Evolutionary conservation across 2,888 invertebrate genomes (phyloP).

Genomic region (Dryocosmus kuriphilus): DNA sequence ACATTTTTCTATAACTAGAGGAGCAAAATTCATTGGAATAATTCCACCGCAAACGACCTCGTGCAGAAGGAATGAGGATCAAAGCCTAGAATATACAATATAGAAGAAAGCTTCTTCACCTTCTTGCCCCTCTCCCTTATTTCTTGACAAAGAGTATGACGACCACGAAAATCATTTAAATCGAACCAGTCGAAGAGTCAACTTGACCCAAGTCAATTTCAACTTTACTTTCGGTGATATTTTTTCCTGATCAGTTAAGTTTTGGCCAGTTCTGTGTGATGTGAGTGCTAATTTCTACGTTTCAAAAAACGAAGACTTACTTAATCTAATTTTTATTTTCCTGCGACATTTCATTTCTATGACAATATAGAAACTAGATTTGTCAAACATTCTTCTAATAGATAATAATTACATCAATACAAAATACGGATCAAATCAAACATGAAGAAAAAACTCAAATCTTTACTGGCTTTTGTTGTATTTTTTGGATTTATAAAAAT

Average conservation of each 20-base stretch:
- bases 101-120: conserved; percentile 55
- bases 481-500: neutral
- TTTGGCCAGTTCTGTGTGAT: neutral
- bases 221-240: neutral
- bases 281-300: neutral
- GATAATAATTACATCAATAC: no score
- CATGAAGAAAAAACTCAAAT: no score
- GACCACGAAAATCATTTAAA: conserved; percentile 50
- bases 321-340: neutral
- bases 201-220: neutral
- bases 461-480: no score
- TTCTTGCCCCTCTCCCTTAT: conserved; percentile 41
- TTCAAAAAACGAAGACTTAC: neutral
- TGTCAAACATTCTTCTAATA: neutral
- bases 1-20: neutral
- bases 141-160: conserved; percentile 49
- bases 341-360: neutral
- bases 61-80: conserved; percentile 1
- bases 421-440: no score
- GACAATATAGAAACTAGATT: neutral
- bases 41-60: conserved; percentile 10
- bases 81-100: conserved; percentile 50
- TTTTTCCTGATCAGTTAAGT: neutral
- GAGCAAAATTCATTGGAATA: neutral
- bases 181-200: conserved; percentile 47